A percentile compares a stretch with the other conserved stretches of the same genome.
phyloP scores from a whole-genome alignment of 2,797 vertebrate genomes.

The Simalia tracyae region DNA sequence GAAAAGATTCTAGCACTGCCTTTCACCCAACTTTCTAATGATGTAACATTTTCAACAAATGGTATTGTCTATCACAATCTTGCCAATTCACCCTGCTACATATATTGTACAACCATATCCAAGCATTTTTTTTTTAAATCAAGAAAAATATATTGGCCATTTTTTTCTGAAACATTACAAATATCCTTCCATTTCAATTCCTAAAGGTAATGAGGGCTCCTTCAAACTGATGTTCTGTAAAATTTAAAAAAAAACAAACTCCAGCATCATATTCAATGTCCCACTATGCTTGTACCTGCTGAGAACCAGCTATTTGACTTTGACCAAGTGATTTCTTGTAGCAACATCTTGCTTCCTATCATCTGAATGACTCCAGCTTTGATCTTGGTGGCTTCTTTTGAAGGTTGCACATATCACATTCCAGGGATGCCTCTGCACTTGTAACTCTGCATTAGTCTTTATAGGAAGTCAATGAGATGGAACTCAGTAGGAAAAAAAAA shows the following conservation, averaged over 20 bases:
- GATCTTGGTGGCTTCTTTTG: conserved; percentile 35
- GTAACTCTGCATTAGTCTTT: conserved; percentile 71
- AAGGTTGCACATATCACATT: conserved; percentile 59
- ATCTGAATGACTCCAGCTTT: conserved; percentile 20
- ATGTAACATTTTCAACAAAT: background rate
- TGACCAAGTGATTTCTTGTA: conserved; percentile 2
- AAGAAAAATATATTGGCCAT: background rate
- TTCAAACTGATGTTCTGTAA: background rate
- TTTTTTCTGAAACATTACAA: background rate
- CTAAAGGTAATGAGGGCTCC: background rate
- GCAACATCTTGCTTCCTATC: background rate
- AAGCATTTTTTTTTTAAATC: background rate
- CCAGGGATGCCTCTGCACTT: conserved; percentile 65
- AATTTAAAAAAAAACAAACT: background rate
- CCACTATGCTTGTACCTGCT: background rate
- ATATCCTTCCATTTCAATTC: background rate
- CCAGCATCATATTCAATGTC: background rate
- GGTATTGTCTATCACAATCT: background rate
- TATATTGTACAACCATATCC: background rate
- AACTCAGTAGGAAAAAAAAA: conserved; percentile 70
- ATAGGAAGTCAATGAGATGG: conserved; percentile 76
- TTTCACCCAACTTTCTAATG: background rate
- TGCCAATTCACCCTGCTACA: background rate
- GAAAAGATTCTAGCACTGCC: background rate
- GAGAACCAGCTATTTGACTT: background rate